Evolutionary conservation across 2,113 vertebrate species (phyloP).

Genomic region (Stegastes partitus): DNA sequence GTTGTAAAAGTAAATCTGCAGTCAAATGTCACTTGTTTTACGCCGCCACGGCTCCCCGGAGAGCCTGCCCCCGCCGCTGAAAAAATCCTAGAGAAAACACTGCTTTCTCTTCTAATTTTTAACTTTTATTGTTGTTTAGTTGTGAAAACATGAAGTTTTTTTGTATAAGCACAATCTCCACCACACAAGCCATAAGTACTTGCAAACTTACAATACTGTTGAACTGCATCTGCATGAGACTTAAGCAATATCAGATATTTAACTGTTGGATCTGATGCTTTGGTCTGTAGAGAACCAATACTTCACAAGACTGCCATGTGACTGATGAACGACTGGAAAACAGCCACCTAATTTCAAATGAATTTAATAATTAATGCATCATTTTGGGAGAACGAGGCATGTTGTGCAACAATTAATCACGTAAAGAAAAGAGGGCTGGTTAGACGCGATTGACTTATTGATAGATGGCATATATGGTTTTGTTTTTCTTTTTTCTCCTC

Average conservation of each 20-base stretch:
- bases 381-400: conserved; percentile 35
- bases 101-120: too few species aligned
- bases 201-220: too few species aligned
- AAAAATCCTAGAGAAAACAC: too few species aligned
- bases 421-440: conserved; percentile 36
- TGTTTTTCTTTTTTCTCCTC: conserved; percentile 28
- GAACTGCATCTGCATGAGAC: too few species aligned
- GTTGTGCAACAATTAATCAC: conserved; percentile 41
- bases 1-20: too few species aligned
- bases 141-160: too few species aligned
- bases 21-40: too few species aligned
- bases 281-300: background rate
- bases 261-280: background rate
- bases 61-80: too few species aligned
- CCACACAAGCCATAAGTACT: too few species aligned
- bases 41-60: too few species aligned
- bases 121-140: too few species aligned
- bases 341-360: conserved; percentile 60
- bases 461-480: conserved; percentile 52
- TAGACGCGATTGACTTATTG: conserved; percentile 27
- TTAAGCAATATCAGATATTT: background rate
- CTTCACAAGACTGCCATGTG: conserved; percentile 1
- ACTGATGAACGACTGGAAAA: conserved; percentile 48
- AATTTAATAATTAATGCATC: conserved; percentile 69
- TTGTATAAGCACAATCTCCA: too few species aligned